Evolutionary conservation across 2,797 vertebrate species (phyloP).

Genomic region (Corythornis leucogaster): DNA sequence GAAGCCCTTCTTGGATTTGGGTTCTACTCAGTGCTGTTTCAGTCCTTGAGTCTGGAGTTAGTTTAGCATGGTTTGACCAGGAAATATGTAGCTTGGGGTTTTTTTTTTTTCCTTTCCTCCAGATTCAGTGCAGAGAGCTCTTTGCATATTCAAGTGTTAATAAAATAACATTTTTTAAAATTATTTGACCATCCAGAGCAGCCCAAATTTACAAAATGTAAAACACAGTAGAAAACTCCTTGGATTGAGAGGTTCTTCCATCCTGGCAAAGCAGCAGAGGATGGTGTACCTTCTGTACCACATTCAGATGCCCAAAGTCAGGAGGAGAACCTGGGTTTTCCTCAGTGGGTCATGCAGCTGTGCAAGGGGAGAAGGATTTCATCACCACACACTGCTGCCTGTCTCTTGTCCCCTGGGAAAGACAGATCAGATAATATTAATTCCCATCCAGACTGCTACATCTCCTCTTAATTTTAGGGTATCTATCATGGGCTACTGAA

Average conservation of each 20-base stretch:
- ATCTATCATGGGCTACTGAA: neutral
- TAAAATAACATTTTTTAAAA: neutral
- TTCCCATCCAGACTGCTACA: neutral
- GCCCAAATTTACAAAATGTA: neutral
- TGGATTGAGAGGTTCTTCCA: neutral
- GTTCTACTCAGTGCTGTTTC: neutral
- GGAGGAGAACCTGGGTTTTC: neutral
- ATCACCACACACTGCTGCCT: neutral
- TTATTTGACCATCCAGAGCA: neutral
- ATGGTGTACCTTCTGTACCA: neutral
- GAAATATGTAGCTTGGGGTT: neutral
- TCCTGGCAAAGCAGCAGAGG: neutral
- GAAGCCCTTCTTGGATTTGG: neutral
- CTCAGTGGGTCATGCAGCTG: fast-evolving
- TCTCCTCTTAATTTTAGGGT: neutral
- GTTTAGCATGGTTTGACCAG: neutral
- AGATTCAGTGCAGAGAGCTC: neutral
- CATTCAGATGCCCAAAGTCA: neutral
- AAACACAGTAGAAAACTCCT: neutral
- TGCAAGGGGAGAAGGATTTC: neutral
- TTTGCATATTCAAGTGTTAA: neutral
- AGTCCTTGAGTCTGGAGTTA: neutral
- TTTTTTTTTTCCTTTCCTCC: neutral
- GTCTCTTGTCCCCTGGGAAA: neutral
- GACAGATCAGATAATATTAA: neutral